Conservation (phyloP, 1,140 invertebrate species). For the Dreissena rostriformis region DNA sequence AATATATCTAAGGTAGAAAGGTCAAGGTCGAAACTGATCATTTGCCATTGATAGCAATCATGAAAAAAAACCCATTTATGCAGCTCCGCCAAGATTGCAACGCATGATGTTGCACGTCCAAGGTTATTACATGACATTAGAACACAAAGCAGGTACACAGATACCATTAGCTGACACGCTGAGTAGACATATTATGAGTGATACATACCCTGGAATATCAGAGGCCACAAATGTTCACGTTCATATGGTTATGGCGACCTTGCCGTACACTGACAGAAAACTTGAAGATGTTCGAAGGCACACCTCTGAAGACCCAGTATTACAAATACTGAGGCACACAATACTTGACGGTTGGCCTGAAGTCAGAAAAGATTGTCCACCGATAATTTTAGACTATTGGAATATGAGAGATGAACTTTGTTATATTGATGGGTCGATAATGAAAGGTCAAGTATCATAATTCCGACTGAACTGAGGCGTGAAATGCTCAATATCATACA, state of each 20-base stretch:
- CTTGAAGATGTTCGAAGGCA: background rate
- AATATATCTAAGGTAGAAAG: constrained; percentile 13
- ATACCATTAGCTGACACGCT: constrained; percentile 77
- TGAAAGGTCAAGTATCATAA: constrained; percentile 9
- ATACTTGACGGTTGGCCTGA: constrained; percentile 53
- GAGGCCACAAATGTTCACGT: constrained; percentile 3
- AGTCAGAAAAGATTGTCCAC: background rate
- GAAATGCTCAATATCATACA: no score
- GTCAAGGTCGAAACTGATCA: constrained; percentile 15
- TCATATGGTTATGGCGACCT: background rate
- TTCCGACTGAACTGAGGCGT: background rate
- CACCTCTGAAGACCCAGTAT: constrained; percentile 3
- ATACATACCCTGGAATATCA: background rate
- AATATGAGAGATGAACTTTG: constrained; percentile 60
- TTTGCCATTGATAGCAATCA: background rate
- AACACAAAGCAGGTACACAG: constrained; percentile 74
- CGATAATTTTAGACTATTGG: constrained; percentile 33
- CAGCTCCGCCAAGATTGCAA: constrained; percentile 51
- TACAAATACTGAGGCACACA: constrained; percentile 11
- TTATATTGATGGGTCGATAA: constrained; percentile 42
- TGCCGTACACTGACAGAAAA: constrained; percentile 4
- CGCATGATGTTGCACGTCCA: constrained; percentile 74
- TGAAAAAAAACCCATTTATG: constrained; percentile 49
- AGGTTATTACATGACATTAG: constrained; percentile 73
- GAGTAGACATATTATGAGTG: constrained; percentile 44